Base-by-base conservation (phyloP, 2,797 vertebrate genomes). In the Carduelis carduelis region DNA sequence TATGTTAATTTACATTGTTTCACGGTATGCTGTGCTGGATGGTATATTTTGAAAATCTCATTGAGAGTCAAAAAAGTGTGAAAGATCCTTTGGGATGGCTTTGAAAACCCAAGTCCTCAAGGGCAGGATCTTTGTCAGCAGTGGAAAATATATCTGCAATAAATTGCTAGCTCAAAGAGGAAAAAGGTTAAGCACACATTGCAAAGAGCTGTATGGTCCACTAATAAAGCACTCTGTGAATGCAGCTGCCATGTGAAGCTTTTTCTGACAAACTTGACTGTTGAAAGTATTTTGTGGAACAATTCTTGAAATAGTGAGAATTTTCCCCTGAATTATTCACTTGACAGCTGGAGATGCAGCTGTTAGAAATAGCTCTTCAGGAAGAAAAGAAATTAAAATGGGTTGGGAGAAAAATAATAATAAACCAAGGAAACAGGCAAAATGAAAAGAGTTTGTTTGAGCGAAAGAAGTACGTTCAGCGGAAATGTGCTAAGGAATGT, bases 361-460 rank as follows among this genome's bases (percentile, higher is more conserved):
- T 95, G 66, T 97, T 97, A 90, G 96, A 96, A 95, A 74, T 56
- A 95, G 75, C 79, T 93, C 80, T 97, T 95, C 77, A 89, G 55
- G 89, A 95, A 97, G 93, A 95, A 97, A 97, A 92, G 86, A 93
- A 94, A 97, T 96, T 96, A 90, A 94, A 96, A 93, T 61, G 75
- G 50, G 32, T 82, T 93, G 66, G 59, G 87, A 91, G 66, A 87
- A 95, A 95, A 97, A 96, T 96, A 97, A 95, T 97, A 93, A 97
- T 88, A 97, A 96, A 80, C 78, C 22, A 79, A 95, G 79, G 75
- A 78, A 95, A 93, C 20, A 43, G 34, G 68, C 79, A 70, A 90
- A 91, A 87, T 81, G 41, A 75, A 85, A 92, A 74, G 76, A 22
- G 17, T 76, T 69, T 85, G 18, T 90, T 52, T 32, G 52, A 86